Base-by-base conservation (phyloP, 2,888 invertebrate species). In the Brachynemurus nebulosus region DNA sequence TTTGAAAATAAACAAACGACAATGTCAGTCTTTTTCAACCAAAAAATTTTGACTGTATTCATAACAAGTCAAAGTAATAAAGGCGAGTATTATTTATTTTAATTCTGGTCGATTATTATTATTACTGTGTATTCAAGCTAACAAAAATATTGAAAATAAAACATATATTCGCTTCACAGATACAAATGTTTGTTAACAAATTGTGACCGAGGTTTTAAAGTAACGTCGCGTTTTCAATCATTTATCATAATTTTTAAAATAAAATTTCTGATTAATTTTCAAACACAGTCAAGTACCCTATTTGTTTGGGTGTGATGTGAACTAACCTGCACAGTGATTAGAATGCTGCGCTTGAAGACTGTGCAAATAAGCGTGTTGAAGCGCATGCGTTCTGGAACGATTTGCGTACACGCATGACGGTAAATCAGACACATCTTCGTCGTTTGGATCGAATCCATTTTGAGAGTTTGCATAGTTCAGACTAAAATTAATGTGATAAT, bases 381-480 rank as follows among this genome's bases (percentile, higher is more conserved):
- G 21, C 2, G 34, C 42, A 18, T 44, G 44, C 14, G 38, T 27
- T 9, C 44, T 25, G 9, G 72, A 48, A 68, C 81, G 52, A 64
- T 76, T 53, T 63, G 74, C 86, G 62, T 86, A 88, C 45, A 85
- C 81, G 61, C 88, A 88, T 33, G 86, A 85, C 1, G 86, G 86
- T 52, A 88, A 67, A 54, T 88, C 86, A 4, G 76, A 66, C 11
- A 82, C 72, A 56, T 75, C 64, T 58, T 79, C 75, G 65, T 74
- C 74, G 45, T 69, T 71, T 36, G 72, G 62, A 50, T 74, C 73
- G 42, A 62, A 65, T 40, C 62, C 61, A 48, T 60, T 69, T 40
- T 40, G 40, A 12, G 12, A 6, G 7, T 21, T 23, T 23, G 5
- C 16, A 40, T 40, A 40, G 12, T 40, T 25, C 25, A 40, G 25